Evolutionary conservation across 2,113 vertebrate species (phyloP).

Genomic region (Scartelaos histophorus): DNA sequence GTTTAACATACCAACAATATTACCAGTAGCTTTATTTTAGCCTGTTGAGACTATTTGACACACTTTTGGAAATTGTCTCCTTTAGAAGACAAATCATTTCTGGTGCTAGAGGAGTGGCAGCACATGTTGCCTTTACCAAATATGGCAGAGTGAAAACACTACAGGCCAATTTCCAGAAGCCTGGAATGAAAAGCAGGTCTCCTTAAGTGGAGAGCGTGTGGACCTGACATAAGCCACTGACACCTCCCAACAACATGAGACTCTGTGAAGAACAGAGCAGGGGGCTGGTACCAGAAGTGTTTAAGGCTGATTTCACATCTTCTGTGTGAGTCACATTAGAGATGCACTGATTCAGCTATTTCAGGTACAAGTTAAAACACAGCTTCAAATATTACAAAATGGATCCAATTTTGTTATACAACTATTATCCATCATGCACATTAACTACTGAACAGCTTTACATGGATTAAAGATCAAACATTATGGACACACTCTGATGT

Average conservation of each 20-base stretch:
- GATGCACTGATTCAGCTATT: no score
- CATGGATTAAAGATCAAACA: no score
- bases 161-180: conserved; percentile 40
- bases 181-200: conserved; percentile 69
- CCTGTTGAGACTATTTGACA: conserved; percentile 3
- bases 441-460: no score
- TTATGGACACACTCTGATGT: no score
- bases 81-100: conserved; percentile 61
- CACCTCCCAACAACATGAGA: conserved; percentile 29
- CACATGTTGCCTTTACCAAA: conserved; percentile 76
- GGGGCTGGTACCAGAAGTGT: background rate
- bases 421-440: no score
- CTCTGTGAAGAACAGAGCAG: background rate
- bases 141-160: conserved; percentile 74
- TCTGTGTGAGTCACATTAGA: background rate
- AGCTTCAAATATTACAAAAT: no score
- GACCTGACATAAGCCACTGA: conserved; percentile 27
- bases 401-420: no score
- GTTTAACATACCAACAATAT: background rate
- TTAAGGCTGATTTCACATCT: background rate
- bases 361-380: no score
- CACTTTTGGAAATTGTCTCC: conserved; percentile 32
- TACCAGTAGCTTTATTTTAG: background rate
- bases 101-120: conserved; percentile 53
- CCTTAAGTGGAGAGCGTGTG: conserved; percentile 70